These are phyloP conservation scores for Natrix natrix DNA, from an alignment of 2,797 vertebrate genomes.

Conservation along the genomic window DNA sequence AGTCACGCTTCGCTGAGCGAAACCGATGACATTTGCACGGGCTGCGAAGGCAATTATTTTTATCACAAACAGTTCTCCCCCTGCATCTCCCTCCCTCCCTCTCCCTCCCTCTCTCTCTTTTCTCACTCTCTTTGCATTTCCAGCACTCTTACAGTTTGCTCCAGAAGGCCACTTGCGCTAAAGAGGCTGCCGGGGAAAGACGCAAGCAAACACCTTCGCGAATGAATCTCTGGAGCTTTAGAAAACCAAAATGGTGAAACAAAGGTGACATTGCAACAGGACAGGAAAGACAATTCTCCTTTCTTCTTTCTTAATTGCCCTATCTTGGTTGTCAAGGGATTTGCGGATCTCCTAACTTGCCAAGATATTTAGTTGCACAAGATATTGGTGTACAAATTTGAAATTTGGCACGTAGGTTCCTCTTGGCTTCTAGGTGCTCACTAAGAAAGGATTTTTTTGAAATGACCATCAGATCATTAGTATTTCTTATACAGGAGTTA, in stretches of 20 bases:
- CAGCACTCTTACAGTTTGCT: neutral
- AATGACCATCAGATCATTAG: no score
- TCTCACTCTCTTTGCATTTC: neutral
- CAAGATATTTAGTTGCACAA: neutral
- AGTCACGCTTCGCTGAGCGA: constrained; percentile 14
- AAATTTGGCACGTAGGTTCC: no score
- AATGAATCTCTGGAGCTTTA: neutral
- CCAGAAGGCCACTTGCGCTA: neutral
- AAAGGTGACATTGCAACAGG: neutral
- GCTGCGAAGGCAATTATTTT: constrained; percentile 28
- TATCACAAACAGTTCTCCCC: constrained; percentile 3
- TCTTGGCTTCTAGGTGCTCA: no score
- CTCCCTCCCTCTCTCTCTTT: neutral
- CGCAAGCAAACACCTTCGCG: neutral
- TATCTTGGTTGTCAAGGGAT: neutral
- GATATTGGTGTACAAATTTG: no score
- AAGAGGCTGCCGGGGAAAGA: neutral
- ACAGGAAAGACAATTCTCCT: neutral
- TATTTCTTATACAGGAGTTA: no score
- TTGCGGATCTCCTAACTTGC: neutral
- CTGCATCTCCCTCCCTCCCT: neutral
- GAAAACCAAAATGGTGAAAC: neutral
- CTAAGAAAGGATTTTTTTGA: no score
- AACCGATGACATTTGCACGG: constrained; percentile 3
- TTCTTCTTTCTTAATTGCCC: neutral